phyloP scores from a whole-genome alignment of 53 echinoderm and acorn worm species.

The Antedon mediterranea region DNA sequence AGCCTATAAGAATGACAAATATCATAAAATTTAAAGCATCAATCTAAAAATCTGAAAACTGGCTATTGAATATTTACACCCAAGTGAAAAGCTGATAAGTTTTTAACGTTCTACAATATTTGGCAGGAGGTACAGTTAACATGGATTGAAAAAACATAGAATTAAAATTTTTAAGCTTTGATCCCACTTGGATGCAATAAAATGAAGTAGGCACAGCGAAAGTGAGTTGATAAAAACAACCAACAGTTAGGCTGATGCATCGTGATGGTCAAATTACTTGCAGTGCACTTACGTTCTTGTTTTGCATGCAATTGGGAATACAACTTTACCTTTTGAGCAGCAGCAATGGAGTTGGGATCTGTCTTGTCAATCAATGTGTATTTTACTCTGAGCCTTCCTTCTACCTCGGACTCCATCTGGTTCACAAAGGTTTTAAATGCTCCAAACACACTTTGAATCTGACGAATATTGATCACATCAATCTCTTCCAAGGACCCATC shows the following conservation, averaged over 20 bases:
- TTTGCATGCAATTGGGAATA: not conserved
- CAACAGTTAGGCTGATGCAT: not conserved
- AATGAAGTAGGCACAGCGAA: no score
- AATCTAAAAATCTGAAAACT: no score
- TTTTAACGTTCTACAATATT: no score
- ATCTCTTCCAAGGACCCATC: conserved; percentile 72
- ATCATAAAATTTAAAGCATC: no score
- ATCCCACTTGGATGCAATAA: not conserved
- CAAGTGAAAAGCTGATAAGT: no score
- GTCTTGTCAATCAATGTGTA: conserved; percentile 78
- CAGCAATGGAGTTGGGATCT: conserved; percentile 76
- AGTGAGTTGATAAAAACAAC: no score
- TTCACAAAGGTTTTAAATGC: conserved; percentile 61
- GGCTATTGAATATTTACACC: no score
- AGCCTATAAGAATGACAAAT: conserved; percentile 29
- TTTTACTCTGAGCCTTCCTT: conserved; percentile 51
- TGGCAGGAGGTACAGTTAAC: no score
- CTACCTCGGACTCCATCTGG: conserved; percentile 79
- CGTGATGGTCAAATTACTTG: no score
- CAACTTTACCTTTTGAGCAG: conserved; percentile 73
- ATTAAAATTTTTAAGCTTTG: no score
- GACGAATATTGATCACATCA: conserved; percentile 80
- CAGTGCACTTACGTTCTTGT: no score
- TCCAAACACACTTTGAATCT: conserved; percentile 63
- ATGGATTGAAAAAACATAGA: no score